Evolutionary conservation across 2,797 vertebrate genomes (phyloP).

Genomic region (Sebastiscus albofasciatus): DNA sequence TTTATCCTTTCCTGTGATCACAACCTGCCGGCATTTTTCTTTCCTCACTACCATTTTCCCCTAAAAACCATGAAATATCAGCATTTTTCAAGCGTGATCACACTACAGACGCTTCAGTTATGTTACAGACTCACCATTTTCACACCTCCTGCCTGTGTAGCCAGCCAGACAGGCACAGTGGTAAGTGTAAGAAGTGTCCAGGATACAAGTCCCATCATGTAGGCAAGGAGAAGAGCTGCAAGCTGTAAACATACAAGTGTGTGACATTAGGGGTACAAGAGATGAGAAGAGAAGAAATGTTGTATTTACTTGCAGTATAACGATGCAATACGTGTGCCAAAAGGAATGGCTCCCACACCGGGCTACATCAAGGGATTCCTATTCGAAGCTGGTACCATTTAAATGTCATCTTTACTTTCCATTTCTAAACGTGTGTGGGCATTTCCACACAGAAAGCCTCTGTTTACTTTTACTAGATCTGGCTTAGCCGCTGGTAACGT

Average conservation of each 20-base stretch:
- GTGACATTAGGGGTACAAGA: background rate
- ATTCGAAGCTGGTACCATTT: conserved; percentile 22
- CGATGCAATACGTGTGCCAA: background rate
- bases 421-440: conserved; percentile 6
- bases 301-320: background rate
- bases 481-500: conserved; percentile 12
- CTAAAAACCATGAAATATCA: background rate
- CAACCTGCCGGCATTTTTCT: background rate
- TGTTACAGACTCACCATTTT: conserved; percentile 87
- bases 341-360: background rate
- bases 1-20: background rate
- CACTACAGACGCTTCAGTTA: background rate
- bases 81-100: background rate
- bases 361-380: background rate
- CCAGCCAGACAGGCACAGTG: conserved; percentile 95
- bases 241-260: conserved; percentile 76
- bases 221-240: conserved; percentile 95
- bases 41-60: background rate
- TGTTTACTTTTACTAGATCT: conserved; percentile 55
- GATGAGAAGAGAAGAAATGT: background rate
- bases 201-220: conserved; percentile 93
- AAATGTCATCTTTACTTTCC: conserved; percentile 31
- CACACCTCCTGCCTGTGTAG: conserved; percentile 92
- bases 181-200: conserved; percentile 87
- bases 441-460: conserved; percentile 28